These are phyloP conservation scores for Zaprionus ornatus DNA, from an alignment of 1,140 invertebrate species.

Conservation along the genomic window DNA sequence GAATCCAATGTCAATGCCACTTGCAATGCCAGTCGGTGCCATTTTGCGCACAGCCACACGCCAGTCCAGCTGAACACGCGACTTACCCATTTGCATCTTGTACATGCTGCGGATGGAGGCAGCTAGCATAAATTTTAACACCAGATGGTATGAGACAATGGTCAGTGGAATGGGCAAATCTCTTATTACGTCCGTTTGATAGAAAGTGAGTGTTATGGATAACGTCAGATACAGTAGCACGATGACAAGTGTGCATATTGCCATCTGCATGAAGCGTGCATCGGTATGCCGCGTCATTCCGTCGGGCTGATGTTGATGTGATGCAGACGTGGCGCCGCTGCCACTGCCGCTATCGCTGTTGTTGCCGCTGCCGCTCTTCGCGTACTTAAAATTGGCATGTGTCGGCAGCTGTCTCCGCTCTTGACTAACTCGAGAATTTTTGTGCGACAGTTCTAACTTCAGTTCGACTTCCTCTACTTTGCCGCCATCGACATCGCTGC, in stretches of 20 bases:
- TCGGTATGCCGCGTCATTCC: constrained; percentile 44
- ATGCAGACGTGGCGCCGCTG: constrained; percentile 44
- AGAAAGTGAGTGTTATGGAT: constrained; percentile 98
- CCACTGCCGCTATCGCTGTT: constrained; percentile 22
- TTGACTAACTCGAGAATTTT: constrained; percentile 21
- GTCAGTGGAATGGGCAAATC: constrained; percentile 89
- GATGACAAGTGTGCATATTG: constrained; percentile 83
- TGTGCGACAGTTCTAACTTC: constrained; percentile 35
- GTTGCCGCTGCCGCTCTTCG: constrained; percentile 27
- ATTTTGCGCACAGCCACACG: constrained; percentile 86
- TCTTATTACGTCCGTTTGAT: constrained; percentile 95
- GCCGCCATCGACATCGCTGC: constrained; percentile 40
- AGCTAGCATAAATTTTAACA: constrained; percentile 92
- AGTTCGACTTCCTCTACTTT: constrained; percentile 73
- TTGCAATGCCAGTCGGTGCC: constrained; percentile 92
- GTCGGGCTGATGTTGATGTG: constrained; percentile 29
- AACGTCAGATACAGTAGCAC: constrained; percentile 94
- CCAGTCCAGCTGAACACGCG: constrained; percentile 88
- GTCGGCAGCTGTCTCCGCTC: constrained; percentile 23
- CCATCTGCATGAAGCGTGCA: constrained; percentile 77
- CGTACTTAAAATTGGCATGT: constrained; percentile 64
- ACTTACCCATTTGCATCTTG: constrained; percentile 86
- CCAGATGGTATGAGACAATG: constrained; percentile 92
- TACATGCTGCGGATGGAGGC: constrained; percentile 87
- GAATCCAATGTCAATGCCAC: constrained; percentile 97